A percentile compares a stretch with the other conserved stretches of the same genome.
phyloP scores from a whole-genome alignment of 2,888 invertebrate species.

The Dysmachus trigonus region DNA sequence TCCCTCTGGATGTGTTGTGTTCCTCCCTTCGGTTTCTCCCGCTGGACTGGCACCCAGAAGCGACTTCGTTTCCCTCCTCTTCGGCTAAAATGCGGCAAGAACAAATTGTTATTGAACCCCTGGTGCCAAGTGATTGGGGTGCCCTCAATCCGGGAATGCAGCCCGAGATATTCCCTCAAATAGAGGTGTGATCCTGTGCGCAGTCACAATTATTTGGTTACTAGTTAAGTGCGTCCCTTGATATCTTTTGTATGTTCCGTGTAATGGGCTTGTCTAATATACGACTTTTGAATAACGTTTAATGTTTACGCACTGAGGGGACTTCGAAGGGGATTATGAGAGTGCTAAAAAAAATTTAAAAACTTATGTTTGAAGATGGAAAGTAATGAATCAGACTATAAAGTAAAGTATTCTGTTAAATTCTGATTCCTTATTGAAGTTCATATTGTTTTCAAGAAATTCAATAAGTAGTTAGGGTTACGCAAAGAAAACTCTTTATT shows the following conservation, averaged over 20 bases:
- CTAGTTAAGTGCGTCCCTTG: conserved; percentile 37
- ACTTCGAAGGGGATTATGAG: not conserved
- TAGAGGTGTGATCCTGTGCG: conserved; percentile 59
- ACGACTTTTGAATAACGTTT: conserved; percentile 31
- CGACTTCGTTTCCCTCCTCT: not conserved
- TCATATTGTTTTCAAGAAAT: not conserved
- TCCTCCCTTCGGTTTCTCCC: not conserved
- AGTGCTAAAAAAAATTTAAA: not conserved
- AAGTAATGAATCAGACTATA: not conserved
- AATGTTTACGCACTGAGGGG: not conserved
- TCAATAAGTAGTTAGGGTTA: not conserved
- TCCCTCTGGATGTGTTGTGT: not conserved
- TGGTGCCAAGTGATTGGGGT: not conserved
- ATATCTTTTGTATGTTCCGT: conserved; percentile 21
- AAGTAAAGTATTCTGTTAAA: not conserved
- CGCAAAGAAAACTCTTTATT: no score
- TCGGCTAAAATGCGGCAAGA: not conserved
- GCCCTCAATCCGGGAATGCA: conserved; percentile 48
- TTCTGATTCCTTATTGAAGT: not conserved
- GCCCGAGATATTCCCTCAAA: conserved; percentile 55
- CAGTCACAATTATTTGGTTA: conserved; percentile 55
- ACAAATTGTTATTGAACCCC: conserved; percentile 48
- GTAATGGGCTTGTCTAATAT: conserved; percentile 41
- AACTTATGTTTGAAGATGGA: not conserved
- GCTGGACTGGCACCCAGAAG: not conserved